Conservation (phyloP, 1,140 invertebrate species). For the Tetramorium alpestre region DNA sequence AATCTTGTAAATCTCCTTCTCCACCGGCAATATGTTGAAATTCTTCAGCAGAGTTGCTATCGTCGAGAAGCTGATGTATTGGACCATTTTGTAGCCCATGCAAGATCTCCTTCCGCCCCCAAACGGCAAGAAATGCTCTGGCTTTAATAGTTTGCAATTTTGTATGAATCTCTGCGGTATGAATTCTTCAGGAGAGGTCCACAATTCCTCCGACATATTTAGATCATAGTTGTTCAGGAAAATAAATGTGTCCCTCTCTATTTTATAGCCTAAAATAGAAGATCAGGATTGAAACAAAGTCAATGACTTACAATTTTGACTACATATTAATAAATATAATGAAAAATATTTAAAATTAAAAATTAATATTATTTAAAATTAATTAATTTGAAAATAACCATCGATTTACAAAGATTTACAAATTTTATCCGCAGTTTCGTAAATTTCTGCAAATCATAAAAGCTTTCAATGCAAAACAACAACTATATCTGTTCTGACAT, state of each 20-base stretch:
- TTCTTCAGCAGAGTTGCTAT: conserved; percentile 91
- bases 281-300: neutral
- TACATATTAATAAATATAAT: neutral
- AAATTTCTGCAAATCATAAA: neutral
- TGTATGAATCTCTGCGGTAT: conserved; percentile 90
- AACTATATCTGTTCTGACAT: conserved; percentile 80
- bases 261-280: conserved; percentile 86
- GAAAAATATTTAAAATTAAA: neutral
- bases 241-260: conserved; percentile 93
- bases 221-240: conserved; percentile 96
- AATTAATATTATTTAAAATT: neutral
- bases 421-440: neutral
- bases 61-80: conserved; percentile 90
- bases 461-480: neutral
- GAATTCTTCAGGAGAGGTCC: conserved; percentile 86
- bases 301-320: neutral
- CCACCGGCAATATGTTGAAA: conserved; percentile 89
- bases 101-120: conserved; percentile 95
- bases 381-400: neutral
- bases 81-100: conserved; percentile 94
- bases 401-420: neutral
- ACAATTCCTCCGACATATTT: conserved; percentile 91
- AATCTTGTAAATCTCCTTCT: conserved; percentile 85
- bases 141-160: conserved; percentile 86
- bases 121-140: conserved; percentile 93